Percentiles rank a stretch among this genome's conserved stretches.
These are phyloP conservation scores for Solenodon paradoxus DNA, from an alignment of 2,113 vertebrate species.

Conservation along the genomic window DNA sequence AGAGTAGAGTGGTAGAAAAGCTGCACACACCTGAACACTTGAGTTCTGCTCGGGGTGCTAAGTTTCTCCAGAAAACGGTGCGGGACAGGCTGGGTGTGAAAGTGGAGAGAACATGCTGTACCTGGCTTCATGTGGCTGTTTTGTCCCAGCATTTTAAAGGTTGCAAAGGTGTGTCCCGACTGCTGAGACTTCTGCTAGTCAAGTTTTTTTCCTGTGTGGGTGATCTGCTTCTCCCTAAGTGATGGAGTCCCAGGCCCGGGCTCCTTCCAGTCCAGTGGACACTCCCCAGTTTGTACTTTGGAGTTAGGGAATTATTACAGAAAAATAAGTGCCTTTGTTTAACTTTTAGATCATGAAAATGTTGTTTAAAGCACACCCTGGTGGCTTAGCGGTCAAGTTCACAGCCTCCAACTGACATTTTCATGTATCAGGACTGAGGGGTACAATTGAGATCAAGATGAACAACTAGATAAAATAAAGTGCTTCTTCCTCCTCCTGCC, in stretches of 20 bases:
- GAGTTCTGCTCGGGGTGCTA: not conserved
- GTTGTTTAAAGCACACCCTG: too few relatives aligned
- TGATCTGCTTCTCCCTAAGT: not conserved
- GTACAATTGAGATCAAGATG: too few relatives aligned
- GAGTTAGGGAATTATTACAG: not conserved
- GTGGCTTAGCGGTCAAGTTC: too few relatives aligned
- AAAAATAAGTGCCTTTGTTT: not conserved
- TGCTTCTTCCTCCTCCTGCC: too few relatives aligned
- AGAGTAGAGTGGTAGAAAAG: not conserved
- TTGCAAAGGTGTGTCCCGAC: accelerated
- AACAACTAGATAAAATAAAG: too few relatives aligned
- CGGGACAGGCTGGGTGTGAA: not conserved
- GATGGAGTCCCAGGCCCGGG: not conserved
- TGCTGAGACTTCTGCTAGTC: not conserved
- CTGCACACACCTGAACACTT: accelerated
- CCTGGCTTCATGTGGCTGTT: not conserved
- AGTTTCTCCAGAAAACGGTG: not conserved
- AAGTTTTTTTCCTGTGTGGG: not conserved
- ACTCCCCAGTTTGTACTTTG: not conserved
- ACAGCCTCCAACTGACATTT: too few relatives aligned
- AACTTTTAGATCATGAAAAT: not conserved
- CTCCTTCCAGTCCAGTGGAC: not conserved
- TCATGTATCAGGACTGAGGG: too few relatives aligned
- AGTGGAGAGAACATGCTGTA: not conserved
- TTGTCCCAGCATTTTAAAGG: not conserved